These are phyloP conservation scores for Musca vetustissima DNA, from an alignment of 1,140 invertebrate genomes.

Conservation along the genomic window DNA sequence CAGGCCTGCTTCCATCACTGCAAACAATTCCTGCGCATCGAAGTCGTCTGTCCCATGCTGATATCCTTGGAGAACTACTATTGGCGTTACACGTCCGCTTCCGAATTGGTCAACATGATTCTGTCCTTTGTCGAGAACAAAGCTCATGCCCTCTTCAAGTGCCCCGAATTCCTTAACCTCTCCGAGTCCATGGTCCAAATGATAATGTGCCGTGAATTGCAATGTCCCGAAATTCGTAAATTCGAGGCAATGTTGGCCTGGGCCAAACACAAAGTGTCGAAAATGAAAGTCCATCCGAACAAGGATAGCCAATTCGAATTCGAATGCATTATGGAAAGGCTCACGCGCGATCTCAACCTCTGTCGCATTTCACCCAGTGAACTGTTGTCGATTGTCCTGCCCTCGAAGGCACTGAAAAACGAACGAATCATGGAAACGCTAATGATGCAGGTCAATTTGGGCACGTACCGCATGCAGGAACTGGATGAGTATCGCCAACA, in stretches of 20 bases:
- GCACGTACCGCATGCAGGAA: slow-evolving; percentile 89
- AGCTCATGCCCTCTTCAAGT: slow-evolving; percentile 80
- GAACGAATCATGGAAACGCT: slow-evolving; percentile 89
- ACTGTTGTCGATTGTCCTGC: slow-evolving; percentile 88
- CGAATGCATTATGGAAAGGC: slow-evolving; percentile 87
- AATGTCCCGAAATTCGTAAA: slow-evolving; percentile 86
- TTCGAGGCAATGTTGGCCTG: slow-evolving; percentile 92
- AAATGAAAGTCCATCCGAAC: slow-evolving; percentile 71
- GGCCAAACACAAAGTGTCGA: slow-evolving; percentile 77
- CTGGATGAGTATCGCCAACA: slow-evolving; percentile 84
- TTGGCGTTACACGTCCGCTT: slow-evolving; percentile 92
- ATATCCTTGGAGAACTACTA: slow-evolving; percentile 92
- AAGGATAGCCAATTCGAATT: slow-evolving; percentile 85
- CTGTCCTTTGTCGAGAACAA: slow-evolving; percentile 85
- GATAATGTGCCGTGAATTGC: slow-evolving; percentile 86
- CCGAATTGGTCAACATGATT: slow-evolving; percentile 92
- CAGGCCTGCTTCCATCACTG: slow-evolving; percentile 95
- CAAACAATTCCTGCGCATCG: slow-evolving; percentile 88
- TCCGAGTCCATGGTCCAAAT: slow-evolving; percentile 94
- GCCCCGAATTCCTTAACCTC: slow-evolving; percentile 78
- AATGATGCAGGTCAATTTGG: slow-evolving; percentile 90
- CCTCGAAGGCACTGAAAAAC: slow-evolving; percentile 91
- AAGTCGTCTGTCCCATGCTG: slow-evolving; percentile 90
- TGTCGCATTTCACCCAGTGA: slow-evolving; percentile 91
- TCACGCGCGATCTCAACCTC: slow-evolving; percentile 85